Percentiles rank a stretch among this genome's conserved stretches.
These are phyloP conservation scores for Dichetophora obliterata DNA, from an alignment of 2,888 invertebrate genomes.

Conservation along the genomic window DNA sequence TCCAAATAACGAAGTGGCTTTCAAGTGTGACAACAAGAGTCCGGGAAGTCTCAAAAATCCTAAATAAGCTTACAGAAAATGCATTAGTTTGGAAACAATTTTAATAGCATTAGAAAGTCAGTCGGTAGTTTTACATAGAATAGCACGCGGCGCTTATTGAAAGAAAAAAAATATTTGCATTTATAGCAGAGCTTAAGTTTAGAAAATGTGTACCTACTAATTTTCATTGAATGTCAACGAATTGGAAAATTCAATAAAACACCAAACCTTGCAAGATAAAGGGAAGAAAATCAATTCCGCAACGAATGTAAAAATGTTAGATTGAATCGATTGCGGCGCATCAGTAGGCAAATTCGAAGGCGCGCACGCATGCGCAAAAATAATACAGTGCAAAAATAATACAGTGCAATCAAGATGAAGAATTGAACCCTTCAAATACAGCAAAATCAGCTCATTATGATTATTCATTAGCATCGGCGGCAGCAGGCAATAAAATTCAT, in stretches of 20 bases:
- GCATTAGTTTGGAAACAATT: constrained; percentile 6
- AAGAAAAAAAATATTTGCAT: constrained; percentile 8
- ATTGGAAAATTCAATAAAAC: constrained; percentile 57
- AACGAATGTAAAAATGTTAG: not conserved
- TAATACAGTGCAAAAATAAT: not conserved
- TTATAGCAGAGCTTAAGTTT: not conserved
- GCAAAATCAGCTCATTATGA: constrained; percentile 52
- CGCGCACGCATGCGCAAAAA: constrained; percentile 20
- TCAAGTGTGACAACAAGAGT: not conserved
- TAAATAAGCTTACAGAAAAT: not conserved
- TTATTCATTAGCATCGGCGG: constrained; percentile 54
- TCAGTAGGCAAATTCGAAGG: constrained; percentile 15
- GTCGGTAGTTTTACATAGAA: not conserved
- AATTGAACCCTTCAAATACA: not conserved
- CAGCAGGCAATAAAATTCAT: constrained; percentile 63
- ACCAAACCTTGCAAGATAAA: constrained; percentile 20
- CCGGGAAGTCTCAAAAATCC: not conserved
- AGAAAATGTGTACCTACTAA: not conserved
- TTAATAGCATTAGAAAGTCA: constrained; percentile 25
- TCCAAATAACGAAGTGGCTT: constrained; percentile 24
- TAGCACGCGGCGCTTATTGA: constrained; percentile 2
- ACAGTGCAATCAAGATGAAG: not conserved
- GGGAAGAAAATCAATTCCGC: constrained; percentile 52
- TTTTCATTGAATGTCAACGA: constrained; percentile 57
- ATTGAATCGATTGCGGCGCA: not conserved